Conservation (phyloP, 2,797 vertebrate species). For the Oryzias sinensis region DNA sequence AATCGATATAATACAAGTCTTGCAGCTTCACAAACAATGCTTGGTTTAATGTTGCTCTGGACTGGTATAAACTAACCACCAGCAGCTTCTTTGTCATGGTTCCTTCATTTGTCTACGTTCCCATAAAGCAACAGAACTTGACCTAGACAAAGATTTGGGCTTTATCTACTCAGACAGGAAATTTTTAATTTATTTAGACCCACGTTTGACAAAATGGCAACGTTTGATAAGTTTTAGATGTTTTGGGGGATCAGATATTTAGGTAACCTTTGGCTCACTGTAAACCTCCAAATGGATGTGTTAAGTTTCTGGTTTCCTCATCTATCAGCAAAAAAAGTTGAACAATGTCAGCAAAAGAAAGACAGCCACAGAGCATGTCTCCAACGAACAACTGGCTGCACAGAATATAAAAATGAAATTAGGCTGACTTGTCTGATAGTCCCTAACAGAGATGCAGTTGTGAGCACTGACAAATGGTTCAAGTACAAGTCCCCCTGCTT, state of each 20-base stretch:
- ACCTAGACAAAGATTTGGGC: no score
- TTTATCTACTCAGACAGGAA: no score
- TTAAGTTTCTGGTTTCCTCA: conserved; percentile 6
- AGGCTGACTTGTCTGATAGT: conserved; percentile 24
- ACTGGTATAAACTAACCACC: not conserved
- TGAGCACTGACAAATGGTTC: conserved; percentile 67
- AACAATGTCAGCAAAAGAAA: conserved; percentile 22
- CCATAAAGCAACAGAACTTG: no score
- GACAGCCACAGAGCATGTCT: not conserved
- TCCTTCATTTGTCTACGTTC: not conserved
- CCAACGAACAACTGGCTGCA: conserved; percentile 5
- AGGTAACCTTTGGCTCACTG: not conserved
- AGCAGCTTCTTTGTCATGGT: not conserved
- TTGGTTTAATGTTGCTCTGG: not conserved
- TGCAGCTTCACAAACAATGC: not conserved
- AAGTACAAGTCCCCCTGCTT: conserved; percentile 61
- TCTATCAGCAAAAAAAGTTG: not conserved
- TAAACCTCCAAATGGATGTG: not conserved
- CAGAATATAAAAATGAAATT: conserved; percentile 29
- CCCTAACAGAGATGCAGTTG: conserved; percentile 44
- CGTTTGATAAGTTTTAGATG: not conserved
- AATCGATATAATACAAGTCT: not conserved
- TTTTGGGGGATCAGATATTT: conserved; percentile 2
- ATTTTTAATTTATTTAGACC: not conserved
- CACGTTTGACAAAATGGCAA: conserved; percentile 13